Conservation (phyloP, 2,113 vertebrate genomes). For the Cygnus buccinator region DNA sequence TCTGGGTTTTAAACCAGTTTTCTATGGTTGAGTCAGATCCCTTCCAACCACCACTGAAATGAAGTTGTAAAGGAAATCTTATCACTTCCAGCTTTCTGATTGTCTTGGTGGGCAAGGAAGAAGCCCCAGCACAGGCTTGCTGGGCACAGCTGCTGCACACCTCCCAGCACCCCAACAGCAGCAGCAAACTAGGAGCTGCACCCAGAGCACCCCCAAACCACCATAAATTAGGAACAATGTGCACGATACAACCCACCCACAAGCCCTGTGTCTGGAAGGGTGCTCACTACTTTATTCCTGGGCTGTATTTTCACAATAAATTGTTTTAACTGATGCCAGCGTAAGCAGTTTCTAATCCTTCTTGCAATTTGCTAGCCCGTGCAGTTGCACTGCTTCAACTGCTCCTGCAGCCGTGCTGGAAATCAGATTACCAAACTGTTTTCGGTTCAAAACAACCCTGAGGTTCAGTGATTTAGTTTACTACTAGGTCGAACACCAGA, state of each 20-base stretch:
- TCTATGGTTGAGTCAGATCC: not conserved
- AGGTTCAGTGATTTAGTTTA: not conserved
- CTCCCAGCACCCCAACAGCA: too few relatives aligned
- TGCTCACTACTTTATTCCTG: not conserved
- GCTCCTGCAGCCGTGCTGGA: not conserved
- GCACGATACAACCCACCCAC: too few relatives aligned
- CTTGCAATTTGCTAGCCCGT: constrained; percentile 16
- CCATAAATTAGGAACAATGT: too few relatives aligned
- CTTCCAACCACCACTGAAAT: not conserved
- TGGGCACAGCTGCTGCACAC: too few relatives aligned
- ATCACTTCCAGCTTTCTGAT: too few relatives aligned
- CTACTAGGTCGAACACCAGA: not conserved
- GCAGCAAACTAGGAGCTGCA: too few relatives aligned
- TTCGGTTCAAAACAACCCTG: not conserved
- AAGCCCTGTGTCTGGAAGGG: not conserved
- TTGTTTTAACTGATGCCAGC: not conserved
- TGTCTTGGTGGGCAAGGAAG: too few relatives aligned
- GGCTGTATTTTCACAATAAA: not conserved
- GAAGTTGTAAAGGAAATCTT: not conserved
- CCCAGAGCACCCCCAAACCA: too few relatives aligned
- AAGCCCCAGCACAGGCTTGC: too few relatives aligned
- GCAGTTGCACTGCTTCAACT: constrained; percentile 27
- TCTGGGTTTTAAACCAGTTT: not conserved
- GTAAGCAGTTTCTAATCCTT: constrained; percentile 32
- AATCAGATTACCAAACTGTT: constrained; percentile 29